Evolutionary conservation across 2,797 vertebrate species (phyloP).

Genomic region (Buceros bicornis): DNA sequence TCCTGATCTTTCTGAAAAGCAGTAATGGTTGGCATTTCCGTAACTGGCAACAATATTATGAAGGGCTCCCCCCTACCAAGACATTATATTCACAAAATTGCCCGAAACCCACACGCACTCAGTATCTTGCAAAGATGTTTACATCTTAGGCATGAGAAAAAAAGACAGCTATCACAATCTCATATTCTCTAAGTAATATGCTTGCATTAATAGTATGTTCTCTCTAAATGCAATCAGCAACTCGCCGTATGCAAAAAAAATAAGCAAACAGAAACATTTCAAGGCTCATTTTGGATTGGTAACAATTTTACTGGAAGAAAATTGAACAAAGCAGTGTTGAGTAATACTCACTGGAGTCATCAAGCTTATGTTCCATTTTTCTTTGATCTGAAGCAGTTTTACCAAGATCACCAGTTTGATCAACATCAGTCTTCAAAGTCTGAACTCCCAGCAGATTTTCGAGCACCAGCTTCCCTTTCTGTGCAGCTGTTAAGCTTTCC

Average conservation of each 20-base stretch:
- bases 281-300: slow-evolving; percentile 21
- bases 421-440: slow-evolving; percentile 52
- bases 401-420: slow-evolving; percentile 71
- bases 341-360: slow-evolving; percentile 82
- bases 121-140: slow-evolving; percentile 14
- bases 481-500: slow-evolving; percentile 40
- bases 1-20: background rate
- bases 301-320: slow-evolving; percentile 25
- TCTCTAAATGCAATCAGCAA: slow-evolving; percentile 6
- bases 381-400: slow-evolving; percentile 76
- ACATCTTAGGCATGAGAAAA: background rate
- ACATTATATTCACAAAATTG: background rate
- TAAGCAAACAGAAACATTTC: background rate
- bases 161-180: background rate
- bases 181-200: background rate
- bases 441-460: slow-evolving; percentile 65
- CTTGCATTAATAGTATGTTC: background rate
- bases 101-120: background rate
- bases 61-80: background rate
- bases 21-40: background rate
- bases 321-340: background rate
- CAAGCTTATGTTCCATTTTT: slow-evolving; percentile 67
- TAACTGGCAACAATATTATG: background rate
- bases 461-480: slow-evolving; percentile 58
- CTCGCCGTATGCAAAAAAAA: background rate